Conservation (phyloP, 2,797 vertebrate genomes). For the Melanitta fusca region DNA sequence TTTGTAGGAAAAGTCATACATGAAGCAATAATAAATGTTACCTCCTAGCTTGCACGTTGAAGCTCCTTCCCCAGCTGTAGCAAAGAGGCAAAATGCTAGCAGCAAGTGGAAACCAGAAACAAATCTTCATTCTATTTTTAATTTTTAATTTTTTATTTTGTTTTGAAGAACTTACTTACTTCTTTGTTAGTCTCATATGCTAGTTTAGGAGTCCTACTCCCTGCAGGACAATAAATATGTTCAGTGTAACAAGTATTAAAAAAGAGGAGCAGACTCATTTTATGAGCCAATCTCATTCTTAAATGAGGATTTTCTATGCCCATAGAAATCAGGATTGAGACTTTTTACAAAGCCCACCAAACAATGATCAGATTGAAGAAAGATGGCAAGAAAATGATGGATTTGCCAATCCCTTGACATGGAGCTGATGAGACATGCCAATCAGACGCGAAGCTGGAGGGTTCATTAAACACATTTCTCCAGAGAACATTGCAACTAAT, state of each 20-base stretch:
- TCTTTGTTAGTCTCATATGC: not conserved
- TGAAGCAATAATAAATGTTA: not conserved
- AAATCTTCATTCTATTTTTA: not conserved
- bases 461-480: constrained; percentile 18
- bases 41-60: not conserved
- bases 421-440: not conserved
- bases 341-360: not conserved
- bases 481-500: constrained; percentile 8
- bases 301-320: not conserved
- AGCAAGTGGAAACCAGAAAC: not conserved
- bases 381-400: not conserved
- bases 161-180: not conserved
- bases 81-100: not conserved
- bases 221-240: not conserved
- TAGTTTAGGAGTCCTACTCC: not conserved
- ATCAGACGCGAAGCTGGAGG: not conserved
- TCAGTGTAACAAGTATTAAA: not conserved
- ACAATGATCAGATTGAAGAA: not conserved
- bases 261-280: not conserved
- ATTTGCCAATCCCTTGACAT: not conserved
- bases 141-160: not conserved
- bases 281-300: not conserved
- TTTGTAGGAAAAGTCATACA: not conserved
- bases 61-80: not conserved
- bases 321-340: not conserved